Evolutionary conservation across 2,888 invertebrate species (phyloP), one percentile per base, ranked within the genome.

Genomic region (Drosophila fulvimacula): DNA sequence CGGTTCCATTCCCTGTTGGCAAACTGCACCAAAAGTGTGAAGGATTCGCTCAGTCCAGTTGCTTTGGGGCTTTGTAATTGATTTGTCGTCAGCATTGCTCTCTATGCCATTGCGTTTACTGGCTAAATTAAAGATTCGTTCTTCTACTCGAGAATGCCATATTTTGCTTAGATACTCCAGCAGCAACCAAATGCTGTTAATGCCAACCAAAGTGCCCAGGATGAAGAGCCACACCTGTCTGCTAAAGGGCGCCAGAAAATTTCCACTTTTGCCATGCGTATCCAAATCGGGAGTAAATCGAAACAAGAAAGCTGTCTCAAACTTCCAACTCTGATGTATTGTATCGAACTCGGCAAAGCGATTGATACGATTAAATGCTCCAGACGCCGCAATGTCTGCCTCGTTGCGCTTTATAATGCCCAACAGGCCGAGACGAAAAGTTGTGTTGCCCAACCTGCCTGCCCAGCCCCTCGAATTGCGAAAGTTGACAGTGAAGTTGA

Each of bases 401-500:
- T 92, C 92, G 65, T 92, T 91, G 10, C 92, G 82, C 69, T 73
- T 79, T 21, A 92, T 58, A 27, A 91, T 87, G 1, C 92, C 92
- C 19, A 92, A 58, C 10, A 91, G 69, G 0, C 92, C 92, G 19
- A 92, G 68, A 0, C 92, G 91, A 76, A 84, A 92, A 19, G 82
- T 82, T 6, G 90, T 81, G 48, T 89, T 89, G 10, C 82, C 85
- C 58, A 92, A 73, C 32, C 90, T 80, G 11, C 92, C 92, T 19
- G 91, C 90, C 92, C 92, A 92, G n/a, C 91, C 91, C 3, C 91
- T 81, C 3, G 91, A 81, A 59, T 91, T 90, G 5, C 92, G 90
- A 76, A 90, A 92, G 21, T 85, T 78, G 0, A 92, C 75, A 3
- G 85, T 87, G 60, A 92, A 92, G 65, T 92, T 92, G 11, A 91